A percentile compares a stretch with the other conserved stretches of the same genome.
These are phyloP conservation scores for Hycleus cichorii DNA, from an alignment of 1,140 invertebrate species.

Conservation along the genomic window DNA sequence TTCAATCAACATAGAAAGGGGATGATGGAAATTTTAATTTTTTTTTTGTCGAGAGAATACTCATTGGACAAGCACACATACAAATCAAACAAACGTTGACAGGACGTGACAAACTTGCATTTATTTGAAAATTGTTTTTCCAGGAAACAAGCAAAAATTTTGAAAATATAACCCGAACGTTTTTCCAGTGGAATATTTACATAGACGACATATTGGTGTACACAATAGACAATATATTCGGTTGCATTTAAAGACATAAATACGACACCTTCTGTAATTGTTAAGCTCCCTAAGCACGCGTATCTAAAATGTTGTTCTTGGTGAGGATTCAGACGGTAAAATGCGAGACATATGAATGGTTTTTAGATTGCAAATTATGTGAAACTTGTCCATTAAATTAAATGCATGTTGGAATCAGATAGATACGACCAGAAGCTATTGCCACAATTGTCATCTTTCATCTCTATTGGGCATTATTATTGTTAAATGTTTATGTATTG, in stretches of 20 bases:
- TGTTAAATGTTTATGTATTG: conserved; percentile 8
- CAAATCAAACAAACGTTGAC: no score
- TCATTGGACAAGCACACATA: not conserved
- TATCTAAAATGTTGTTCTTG: conserved; percentile 20
- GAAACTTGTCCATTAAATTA: not conserved
- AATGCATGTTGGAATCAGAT: not conserved
- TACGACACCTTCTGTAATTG: conserved; percentile 21
- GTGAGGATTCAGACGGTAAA: not conserved
- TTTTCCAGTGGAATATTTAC: conserved; percentile 9
- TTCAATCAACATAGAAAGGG: conserved; percentile 2
- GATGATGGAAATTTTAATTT: not conserved
- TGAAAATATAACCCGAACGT: not conserved
- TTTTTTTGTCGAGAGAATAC: not conserved
- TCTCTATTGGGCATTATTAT: conserved; percentile 12
- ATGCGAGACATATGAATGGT: conserved; percentile 21
- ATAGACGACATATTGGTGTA: conserved; percentile 2
- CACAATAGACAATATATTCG: conserved; percentile 21
- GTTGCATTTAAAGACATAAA: conserved; percentile 15
- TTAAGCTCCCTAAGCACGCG: conserved; percentile 29
- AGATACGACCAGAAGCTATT: not conserved
- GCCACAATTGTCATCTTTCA: conserved; percentile 12
- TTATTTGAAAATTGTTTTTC: no score
- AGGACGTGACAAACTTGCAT: no score
- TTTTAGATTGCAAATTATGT: conserved; percentile 31
- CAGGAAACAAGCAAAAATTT: no score